Evolutionary conservation across 2,888 invertebrate species (phyloP), one percentile per base, ranked within the genome.

Genomic region (Drosophila gaucha): DNA sequence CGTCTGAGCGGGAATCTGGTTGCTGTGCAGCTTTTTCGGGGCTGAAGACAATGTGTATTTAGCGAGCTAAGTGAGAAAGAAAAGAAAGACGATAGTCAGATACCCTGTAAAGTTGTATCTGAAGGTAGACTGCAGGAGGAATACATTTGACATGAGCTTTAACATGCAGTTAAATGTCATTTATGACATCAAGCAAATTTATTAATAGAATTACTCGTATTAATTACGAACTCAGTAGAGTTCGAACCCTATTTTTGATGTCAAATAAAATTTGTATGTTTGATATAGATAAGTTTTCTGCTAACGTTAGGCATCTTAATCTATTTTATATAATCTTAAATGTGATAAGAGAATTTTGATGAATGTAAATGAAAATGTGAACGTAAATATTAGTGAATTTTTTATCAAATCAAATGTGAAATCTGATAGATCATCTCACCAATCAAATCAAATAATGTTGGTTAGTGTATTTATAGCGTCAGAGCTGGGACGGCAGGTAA

Each of bases 381-480:
- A 38, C 20, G 6, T 10, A 10, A 22, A 4, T 41, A 26, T n/a
- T n/a, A 26, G 16, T 26, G 39, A 41, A 14, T 22, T n/a, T n/a
- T n/a, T n/a, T n/a, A n/a, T n/a, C n/a, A n/a, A 26, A 18, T 26
- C 0, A 16, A n/a, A 39, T 12, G 9, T 28, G 28, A 28, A 31
- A 31, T 46, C 22, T 30, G n/a, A 14, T 38, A 9, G 20, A 18
- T 52, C 30, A 38, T 6, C 28, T 58, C 46, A 52, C 30, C 49
- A 65, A 31, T 35, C 38, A 44, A 67, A 56, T 67, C 52, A 52
- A 57, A 68, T 56, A 57, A 68, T 56, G 36, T 52, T 54, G 33
- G 52, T 56, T 43, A 70, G 66, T 57, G 70, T 66, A 69, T 76
- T 62, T 39, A 35, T 56, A 56, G 52, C 75, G 60, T 67, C 74